Evolutionary conservation across 2,797 vertebrate genomes (phyloP).

Genomic region (Parauchenoglanis ngamensis): DNA sequence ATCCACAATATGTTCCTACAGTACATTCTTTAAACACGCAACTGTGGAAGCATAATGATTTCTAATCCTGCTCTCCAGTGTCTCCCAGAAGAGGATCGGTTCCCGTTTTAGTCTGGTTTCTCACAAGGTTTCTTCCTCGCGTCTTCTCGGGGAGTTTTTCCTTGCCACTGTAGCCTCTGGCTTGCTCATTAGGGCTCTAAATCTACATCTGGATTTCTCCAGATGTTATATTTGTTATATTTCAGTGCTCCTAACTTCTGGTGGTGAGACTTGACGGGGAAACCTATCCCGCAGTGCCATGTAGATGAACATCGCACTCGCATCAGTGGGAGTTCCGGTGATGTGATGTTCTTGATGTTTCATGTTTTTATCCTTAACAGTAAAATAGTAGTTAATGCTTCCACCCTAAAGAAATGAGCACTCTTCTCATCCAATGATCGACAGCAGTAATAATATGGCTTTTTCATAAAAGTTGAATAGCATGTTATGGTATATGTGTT

Average conservation of each 20-base stretch:
- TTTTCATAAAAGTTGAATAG: too few species aligned
- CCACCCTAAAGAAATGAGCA: too few species aligned
- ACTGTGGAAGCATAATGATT: not conserved
- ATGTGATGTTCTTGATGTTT: not conserved
- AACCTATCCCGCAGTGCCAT: not conserved
- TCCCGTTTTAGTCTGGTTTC: too few species aligned
- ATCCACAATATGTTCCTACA: not conserved
- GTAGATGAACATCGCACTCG: not conserved
- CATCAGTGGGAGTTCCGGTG: not conserved
- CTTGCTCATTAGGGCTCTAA: not conserved
- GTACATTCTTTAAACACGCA: not conserved
- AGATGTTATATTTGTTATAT: not conserved
- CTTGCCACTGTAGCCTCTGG: not conserved
- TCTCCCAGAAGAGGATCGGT: not conserved
- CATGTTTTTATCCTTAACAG: too few species aligned
- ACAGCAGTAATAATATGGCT: too few species aligned
- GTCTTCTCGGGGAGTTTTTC: too few species aligned
- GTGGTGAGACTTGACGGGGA: not conserved
- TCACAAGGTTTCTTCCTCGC: not conserved
- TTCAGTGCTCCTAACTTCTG: not conserved
- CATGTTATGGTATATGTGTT: not conserved
- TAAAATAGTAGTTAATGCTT: too few species aligned
- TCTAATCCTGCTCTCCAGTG: not conserved
- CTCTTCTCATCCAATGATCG: too few species aligned
- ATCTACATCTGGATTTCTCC: not conserved